Conservation (phyloP, 2,797 vertebrate genomes). For the Danio tinwini region DNA sequence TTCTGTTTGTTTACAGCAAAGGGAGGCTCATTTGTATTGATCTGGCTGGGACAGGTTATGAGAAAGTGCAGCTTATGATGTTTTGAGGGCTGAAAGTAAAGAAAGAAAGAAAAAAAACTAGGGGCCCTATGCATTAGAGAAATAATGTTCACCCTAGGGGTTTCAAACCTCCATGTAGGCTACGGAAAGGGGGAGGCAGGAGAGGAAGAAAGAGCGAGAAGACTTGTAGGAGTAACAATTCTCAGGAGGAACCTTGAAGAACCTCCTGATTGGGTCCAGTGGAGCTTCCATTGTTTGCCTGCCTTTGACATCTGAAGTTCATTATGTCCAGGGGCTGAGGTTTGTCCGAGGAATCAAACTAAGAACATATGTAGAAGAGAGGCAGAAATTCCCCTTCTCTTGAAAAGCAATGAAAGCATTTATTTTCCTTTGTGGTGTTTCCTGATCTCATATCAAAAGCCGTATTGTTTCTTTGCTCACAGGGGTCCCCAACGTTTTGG, state of each 20-base stretch:
- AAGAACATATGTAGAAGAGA: conserved; percentile 70
- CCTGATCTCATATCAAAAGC: conserved; percentile 82
- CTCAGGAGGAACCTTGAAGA: conserved; percentile 80
- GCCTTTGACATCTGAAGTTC: conserved; percentile 69
- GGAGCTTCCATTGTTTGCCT: conserved; percentile 72
- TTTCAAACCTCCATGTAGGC: conserved; percentile 49
- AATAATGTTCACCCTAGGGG: conserved; percentile 62
- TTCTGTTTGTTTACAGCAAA: conserved; percentile 52
- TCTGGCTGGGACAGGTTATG: conserved; percentile 60
- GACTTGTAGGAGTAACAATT: conserved; percentile 70
- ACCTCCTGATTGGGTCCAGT: conserved; percentile 75
- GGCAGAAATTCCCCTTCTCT: conserved; percentile 76
- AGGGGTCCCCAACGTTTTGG: conserved; percentile 78
- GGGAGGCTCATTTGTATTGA: conserved; percentile 49
- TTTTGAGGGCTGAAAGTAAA: conserved; percentile 46
- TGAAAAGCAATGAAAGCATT: conserved; percentile 78
- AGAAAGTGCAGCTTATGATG: conserved; percentile 61
- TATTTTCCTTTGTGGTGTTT: conserved; percentile 84
- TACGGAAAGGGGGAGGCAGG: conserved; percentile 54
- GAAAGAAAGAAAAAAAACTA: conserved; percentile 37
- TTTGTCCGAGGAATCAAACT: conserved; percentile 73
- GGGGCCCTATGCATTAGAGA: conserved; percentile 62
- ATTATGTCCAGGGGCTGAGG: conserved; percentile 70
- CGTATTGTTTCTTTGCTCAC: conserved; percentile 80
- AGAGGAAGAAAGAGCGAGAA: conserved; percentile 57